phyloP scores from a whole-genome alignment of 2,797 vertebrate species.

The Siniperca obscura region DNA sequence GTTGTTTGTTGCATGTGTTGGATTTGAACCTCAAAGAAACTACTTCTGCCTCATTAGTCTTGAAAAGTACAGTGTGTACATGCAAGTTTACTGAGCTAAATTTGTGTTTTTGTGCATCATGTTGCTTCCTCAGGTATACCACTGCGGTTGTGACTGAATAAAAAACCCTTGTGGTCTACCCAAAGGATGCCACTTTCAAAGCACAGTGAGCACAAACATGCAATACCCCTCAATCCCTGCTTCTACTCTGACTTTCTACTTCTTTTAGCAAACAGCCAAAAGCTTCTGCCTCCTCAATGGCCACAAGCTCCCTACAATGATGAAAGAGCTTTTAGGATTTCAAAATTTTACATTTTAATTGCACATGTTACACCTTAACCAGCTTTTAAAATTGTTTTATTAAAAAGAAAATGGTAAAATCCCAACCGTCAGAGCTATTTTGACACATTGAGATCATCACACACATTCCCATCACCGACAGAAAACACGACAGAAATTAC shows the following conservation, averaged over 20 bases:
- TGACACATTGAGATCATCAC: slow-evolving; percentile 36
- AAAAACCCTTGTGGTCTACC: slow-evolving; percentile 62
- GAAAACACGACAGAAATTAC: slow-evolving; percentile 37
- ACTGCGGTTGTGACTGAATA: slow-evolving; percentile 43
- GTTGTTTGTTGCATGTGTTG: slow-evolving; percentile 39
- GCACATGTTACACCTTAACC: slow-evolving; percentile 54
- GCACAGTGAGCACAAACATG: slow-evolving; percentile 49
- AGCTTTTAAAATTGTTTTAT: slow-evolving; percentile 48
- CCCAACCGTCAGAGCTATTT: slow-evolving; percentile 22
- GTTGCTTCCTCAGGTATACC: slow-evolving; percentile 52
- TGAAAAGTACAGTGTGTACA: slow-evolving; percentile 37
- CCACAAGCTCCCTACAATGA: slow-evolving; percentile 65
- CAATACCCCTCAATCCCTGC: slow-evolving; percentile 60
- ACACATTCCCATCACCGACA: slow-evolving; percentile 18
- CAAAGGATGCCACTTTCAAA: slow-evolving; percentile 73
- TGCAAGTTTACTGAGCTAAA: slow-evolving; percentile 38
- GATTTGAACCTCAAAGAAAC: slow-evolving; percentile 60
- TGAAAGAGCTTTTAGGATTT: slow-evolving; percentile 69
- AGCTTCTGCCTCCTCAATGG: slow-evolving; percentile 50
- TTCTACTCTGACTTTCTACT: slow-evolving; percentile 57
- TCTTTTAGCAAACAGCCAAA: slow-evolving; percentile 68
- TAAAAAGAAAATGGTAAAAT: slow-evolving; percentile 34
- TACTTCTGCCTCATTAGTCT: slow-evolving; percentile 55
- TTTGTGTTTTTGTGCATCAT: slow-evolving; percentile 46
- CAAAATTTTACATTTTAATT: slow-evolving; percentile 68